A percentile compares a stretch with the other conserved stretches of the same genome.
Conservation (phyloP, 1,140 invertebrate species). For the Drosophila subobscura region DNA sequence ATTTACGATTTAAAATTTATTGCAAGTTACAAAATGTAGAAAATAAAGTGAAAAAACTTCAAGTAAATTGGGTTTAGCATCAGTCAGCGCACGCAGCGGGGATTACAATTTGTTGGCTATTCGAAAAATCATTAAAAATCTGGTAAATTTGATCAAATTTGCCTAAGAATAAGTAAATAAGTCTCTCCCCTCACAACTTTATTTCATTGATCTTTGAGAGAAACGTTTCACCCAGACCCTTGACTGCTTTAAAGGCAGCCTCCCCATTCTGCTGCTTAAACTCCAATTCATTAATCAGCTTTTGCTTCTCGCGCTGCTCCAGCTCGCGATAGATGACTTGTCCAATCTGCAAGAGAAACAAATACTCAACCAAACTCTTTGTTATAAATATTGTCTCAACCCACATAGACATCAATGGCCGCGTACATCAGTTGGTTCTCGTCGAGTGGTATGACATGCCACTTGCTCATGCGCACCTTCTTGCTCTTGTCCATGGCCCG, state of each 20-base stretch:
- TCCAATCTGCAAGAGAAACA: slow-evolving; percentile 61
- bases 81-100: too few relatives aligned
- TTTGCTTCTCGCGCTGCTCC: slow-evolving; percentile 62
- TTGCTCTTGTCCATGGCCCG: slow-evolving; percentile 85
- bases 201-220: slow-evolving; percentile 59
- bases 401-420: slow-evolving; percentile 88
- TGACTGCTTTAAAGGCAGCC: slow-evolving; percentile 73
- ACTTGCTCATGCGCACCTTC: slow-evolving; percentile 86
- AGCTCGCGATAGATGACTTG: slow-evolving; percentile 77
- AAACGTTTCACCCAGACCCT: slow-evolving; percentile 65
- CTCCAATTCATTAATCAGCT: slow-evolving; percentile 58
- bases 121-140: too few relatives aligned
- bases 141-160: too few relatives aligned
- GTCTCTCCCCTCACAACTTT: slow-evolving; percentile 25
- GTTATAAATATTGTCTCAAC: slow-evolving; percentile 33
- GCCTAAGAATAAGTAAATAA: background rate
- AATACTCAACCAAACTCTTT: background rate
- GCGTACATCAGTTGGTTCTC: slow-evolving; percentile 86
- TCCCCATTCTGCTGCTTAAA: slow-evolving; percentile 80
- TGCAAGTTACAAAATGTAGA: slow-evolving; percentile 57
- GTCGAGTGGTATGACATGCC: slow-evolving; percentile 86
- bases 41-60: slow-evolving; percentile 9
- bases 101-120: too few relatives aligned
- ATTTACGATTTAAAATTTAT: slow-evolving; percentile 78
- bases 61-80: slow-evolving; percentile 2